A percentile compares a stretch with the other conserved stretches of the same genome.
These are phyloP conservation scores for Archilochus colubris DNA, from an alignment of 2,113 vertebrate genomes.

Conservation along the genomic window DNA sequence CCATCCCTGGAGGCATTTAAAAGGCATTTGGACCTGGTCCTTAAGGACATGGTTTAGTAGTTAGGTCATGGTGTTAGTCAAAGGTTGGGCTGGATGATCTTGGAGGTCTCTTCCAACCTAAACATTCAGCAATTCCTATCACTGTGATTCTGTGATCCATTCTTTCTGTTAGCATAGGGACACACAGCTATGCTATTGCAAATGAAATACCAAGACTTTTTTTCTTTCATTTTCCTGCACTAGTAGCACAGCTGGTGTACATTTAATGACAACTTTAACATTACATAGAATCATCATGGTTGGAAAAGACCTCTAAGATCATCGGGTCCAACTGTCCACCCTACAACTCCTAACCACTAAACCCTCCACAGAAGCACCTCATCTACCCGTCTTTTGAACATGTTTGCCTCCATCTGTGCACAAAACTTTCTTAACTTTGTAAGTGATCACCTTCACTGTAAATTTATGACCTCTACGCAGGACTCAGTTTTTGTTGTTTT, in stretches of 20 bases:
- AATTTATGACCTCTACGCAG: neutral
- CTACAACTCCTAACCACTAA: too few relatives aligned
- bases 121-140: too few relatives aligned
- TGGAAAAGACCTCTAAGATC: too few relatives aligned
- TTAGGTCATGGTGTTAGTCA: too few relatives aligned
- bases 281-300: neutral
- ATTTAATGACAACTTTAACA: neutral
- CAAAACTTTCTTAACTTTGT: neutral
- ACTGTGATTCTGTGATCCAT: too few relatives aligned
- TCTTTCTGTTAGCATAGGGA: neutral
- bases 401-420: neutral
- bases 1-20: too few relatives aligned
- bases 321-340: too few relatives aligned
- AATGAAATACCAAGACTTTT: neutral
- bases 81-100: too few relatives aligned
- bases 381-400: neutral
- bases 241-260: neutral
- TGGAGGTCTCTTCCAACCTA: too few relatives aligned
- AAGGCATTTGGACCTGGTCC: too few relatives aligned
- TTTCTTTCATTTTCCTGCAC: neutral
- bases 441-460: neutral
- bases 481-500: neutral
- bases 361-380: too few relatives aligned
- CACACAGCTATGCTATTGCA: neutral
- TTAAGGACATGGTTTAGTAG: too few relatives aligned